Conservation (phyloP, 2,888 invertebrate species). For the Dromius quadrimaculatus region DNA sequence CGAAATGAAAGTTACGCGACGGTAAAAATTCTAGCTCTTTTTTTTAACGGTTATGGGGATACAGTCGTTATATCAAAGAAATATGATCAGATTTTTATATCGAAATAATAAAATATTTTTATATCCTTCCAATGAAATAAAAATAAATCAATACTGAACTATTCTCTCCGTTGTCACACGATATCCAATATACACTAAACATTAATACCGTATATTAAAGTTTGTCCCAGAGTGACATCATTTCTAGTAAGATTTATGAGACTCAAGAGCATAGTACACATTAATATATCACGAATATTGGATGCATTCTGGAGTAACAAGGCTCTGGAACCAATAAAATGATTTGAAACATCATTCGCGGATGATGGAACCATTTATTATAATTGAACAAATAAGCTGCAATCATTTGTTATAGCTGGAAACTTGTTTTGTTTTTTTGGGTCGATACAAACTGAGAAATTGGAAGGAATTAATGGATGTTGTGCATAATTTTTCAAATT, state of each 20-base stretch:
- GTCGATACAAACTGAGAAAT: background rate
- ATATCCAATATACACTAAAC: conserved; percentile 25
- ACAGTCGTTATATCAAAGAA: too few relatives aligned
- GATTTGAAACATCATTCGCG: background rate
- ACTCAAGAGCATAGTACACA: conserved; percentile 14
- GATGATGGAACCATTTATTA: conserved; percentile 18
- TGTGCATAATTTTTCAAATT: too few relatives aligned
- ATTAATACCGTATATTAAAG: conserved; percentile 22
- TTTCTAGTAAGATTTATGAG: conserved; percentile 19
- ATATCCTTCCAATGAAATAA: too few relatives aligned
- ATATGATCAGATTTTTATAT: too few relatives aligned
- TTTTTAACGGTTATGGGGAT: too few relatives aligned
- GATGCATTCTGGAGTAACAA: conserved; percentile 21
- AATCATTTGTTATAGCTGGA: conserved; percentile 15
- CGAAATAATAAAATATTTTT: too few relatives aligned
- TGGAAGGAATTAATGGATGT: background rate
- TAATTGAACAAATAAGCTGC: conserved; percentile 15
- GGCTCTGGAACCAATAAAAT: conserved; percentile 16
- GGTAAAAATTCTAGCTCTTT: too few relatives aligned
- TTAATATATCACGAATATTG: conserved; percentile 35
- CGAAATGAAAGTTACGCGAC: too few relatives aligned
- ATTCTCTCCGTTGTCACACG: too few relatives aligned
- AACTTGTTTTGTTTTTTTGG: background rate
- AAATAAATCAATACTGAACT: too few relatives aligned
- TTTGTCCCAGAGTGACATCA: conserved; percentile 19